Evolutionary conservation across 2,888 invertebrate genomes (phyloP), one percentile per base, ranked within the genome.

Genomic region (Zygogramma bicolorata): DNA sequence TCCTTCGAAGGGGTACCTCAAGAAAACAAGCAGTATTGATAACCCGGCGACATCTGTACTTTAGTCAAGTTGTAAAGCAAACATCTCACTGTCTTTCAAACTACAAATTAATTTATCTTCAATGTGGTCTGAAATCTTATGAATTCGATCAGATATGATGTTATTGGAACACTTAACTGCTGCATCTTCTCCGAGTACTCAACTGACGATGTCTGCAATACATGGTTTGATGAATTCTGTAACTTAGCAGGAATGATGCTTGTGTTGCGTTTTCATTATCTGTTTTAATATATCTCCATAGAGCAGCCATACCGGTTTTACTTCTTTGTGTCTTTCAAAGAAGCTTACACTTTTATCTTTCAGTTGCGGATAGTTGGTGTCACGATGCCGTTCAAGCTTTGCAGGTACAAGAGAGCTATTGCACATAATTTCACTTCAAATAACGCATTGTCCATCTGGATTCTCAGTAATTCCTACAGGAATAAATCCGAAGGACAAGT

Each of bases 61-160:
- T 78, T 78, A 70, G 60, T 77, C 75, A 68, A 76, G 73, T 76
- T 78, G 74, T 34, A 73, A 65, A 71, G 75, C 73, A 70, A 65
- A 70, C 57, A 40, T 65, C 61, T 61, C 40, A 22, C 49, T 8
- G n/a, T 5, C n/a, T n/a, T 57, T 67, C 22, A 68, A 20, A 53
- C 57, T 46, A 18, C 25, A 13, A 49, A 61, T 63, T 29, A 62
- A 53, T 68, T 59, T 53, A 67, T 63, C 25, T 40, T 59, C 58
- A 65, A 59, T 57, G 57, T 63, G n/a, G 25, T 62, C 63, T n/a
- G 68, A 61, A 29, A 68, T 68, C 20, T 68, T 65, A 40, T 65
- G 49, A 25, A 70, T 70, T 25, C 70, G 8, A 63, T 42, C 42
- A 38, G 46, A 57, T 40, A 46, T 63, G 25, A 22, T 10, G 46